These are phyloP conservation scores for Drosophila melanosoma DNA, from an alignment of 2,888 invertebrate genomes.

Conservation along the genomic window DNA sequence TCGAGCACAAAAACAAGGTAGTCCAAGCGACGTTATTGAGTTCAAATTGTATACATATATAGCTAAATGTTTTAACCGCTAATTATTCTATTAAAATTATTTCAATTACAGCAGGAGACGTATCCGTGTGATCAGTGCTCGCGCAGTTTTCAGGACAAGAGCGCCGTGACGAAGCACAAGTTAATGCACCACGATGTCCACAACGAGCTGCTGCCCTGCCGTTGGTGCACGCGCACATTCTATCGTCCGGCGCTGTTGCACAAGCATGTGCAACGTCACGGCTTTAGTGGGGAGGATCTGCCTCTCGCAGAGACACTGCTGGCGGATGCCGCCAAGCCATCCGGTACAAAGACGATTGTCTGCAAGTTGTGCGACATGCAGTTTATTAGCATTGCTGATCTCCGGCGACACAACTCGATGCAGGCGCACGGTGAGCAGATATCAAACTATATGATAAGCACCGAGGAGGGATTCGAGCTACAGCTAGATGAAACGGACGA, in stretches of 20 bases:
- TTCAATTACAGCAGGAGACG: conserved; percentile 57
- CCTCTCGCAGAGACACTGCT: conserved; percentile 73
- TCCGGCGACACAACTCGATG: conserved; percentile 70
- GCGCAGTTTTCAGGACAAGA: conserved; percentile 74
- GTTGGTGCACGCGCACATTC: conserved; percentile 82
- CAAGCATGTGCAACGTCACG: conserved; percentile 78
- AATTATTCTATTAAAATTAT: background rate
- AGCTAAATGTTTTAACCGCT: background rate
- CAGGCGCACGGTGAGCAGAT: conserved; percentile 38
- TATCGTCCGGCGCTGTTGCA: conserved; percentile 77
- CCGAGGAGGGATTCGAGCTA: conserved; percentile 82
- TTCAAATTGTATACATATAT: background rate
- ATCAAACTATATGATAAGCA: conserved; percentile 81
- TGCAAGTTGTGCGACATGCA: conserved; percentile 78
- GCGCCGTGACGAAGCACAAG: conserved; percentile 79
- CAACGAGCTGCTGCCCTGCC: conserved; percentile 77
- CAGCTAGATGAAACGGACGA: conserved; percentile 83
- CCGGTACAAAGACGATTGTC: conserved; percentile 74
- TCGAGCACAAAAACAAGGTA: conserved; percentile 68
- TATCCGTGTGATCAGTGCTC: conserved; percentile 71
- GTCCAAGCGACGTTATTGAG: background rate
- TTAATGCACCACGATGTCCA: conserved; percentile 66
- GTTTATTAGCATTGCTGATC: conserved; percentile 66
- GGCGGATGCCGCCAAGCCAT: conserved; percentile 73
- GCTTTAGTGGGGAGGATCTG: conserved; percentile 65